Conservation (phyloP, 2,113 vertebrate species). For the Lutjanus erythropterus region DNA sequence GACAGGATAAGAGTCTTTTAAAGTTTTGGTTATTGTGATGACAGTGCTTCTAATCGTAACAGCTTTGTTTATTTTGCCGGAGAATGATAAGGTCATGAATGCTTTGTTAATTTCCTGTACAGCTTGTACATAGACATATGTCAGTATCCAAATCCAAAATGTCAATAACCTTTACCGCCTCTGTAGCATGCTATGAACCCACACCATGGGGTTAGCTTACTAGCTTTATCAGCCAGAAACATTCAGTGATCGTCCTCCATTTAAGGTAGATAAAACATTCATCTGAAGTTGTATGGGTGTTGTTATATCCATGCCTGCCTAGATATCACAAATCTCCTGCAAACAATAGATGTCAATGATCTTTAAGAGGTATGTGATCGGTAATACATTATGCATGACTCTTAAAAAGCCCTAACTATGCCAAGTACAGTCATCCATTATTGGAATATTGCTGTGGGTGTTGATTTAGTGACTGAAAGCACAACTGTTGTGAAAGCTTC, state of each 20-base stretch:
- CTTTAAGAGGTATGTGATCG: conserved; percentile 24
- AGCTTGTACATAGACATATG: conserved; percentile 11
- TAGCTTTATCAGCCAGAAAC: conserved; percentile 42
- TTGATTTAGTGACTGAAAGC: conserved; percentile 35
- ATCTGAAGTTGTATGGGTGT: conserved; percentile 24
- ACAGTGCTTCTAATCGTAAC: conserved; percentile 40
- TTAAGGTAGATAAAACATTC: conserved; percentile 19
- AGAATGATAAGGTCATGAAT: conserved; percentile 14
- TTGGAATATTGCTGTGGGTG: conserved; percentile 13
- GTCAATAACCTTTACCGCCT: conserved; percentile 11
- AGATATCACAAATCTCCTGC: conserved; percentile 3
- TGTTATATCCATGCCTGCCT: conserved; percentile 16
- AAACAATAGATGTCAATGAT: conserved; percentile 38
- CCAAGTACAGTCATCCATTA: conserved; percentile 24
- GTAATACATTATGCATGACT: conserved; percentile 58
- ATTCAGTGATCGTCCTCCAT: conserved; percentile 15
- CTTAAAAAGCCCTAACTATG: conserved; percentile 16
- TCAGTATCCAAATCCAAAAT: conserved; percentile 23
- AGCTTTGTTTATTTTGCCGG: conserved; percentile 39
- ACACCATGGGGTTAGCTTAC: conserved; percentile 27
- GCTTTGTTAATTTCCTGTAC: conserved; percentile 35
- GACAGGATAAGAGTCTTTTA: conserved; percentile 14
- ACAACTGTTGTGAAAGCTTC: conserved; percentile 12
- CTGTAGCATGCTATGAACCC: conserved; percentile 57
- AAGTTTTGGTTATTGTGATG: conserved; percentile 36